Base-by-base conservation (phyloP, 2,797 vertebrate species). In the Siniperca undulata region DNA sequence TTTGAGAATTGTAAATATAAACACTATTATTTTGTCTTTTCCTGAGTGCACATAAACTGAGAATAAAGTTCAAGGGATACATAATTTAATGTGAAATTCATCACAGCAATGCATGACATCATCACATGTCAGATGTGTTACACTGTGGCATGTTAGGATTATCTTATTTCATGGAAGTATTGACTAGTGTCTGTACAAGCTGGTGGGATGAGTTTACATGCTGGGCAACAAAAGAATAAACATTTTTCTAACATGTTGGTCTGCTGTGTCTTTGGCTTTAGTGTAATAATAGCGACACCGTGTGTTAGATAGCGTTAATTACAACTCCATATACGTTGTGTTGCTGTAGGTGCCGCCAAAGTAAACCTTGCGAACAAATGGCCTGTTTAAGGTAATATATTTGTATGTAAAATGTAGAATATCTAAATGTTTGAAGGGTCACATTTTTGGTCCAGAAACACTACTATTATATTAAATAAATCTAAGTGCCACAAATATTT, bases 51-150 rank as follows among this genome's bases (percentile, higher is more conserved):
- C 92, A 92, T 89, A 92, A 86, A 88, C 84, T 86, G 81, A 93
- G 83, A 90, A 82, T 85, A 86, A 89, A 91, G 85, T 88, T 92
- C 82, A 90, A 88, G 88, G 86, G 88, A 92, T 83, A 66, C 69
- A 86, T 93, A 88, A 92, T 92, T 92, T 92, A 94, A 94, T 94
- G 93, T 94, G 90, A 95, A 94, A 73, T 86, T 82, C 58, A 82
- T 90, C 75, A 83, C 82, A 84, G 84, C 75, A 64, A 68, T 40
- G 59, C 69, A 20, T 94, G 93, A 94, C 85, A 30, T 86, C 80
- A 72, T 82, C 81, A 89, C 64, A 55, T 84, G 83, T 88, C 62
- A 36, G 75, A 42, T 88, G 78, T 83, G 83, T 87, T 86, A 85
- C 80, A 83, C 74, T 87, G 87, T 84, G 88, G 84, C 84, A 74